Percentiles rank a stretch among this genome's conserved stretches.
Conservation (phyloP, 2,113 vertebrate species). For the Microtus oregoni region DNA sequence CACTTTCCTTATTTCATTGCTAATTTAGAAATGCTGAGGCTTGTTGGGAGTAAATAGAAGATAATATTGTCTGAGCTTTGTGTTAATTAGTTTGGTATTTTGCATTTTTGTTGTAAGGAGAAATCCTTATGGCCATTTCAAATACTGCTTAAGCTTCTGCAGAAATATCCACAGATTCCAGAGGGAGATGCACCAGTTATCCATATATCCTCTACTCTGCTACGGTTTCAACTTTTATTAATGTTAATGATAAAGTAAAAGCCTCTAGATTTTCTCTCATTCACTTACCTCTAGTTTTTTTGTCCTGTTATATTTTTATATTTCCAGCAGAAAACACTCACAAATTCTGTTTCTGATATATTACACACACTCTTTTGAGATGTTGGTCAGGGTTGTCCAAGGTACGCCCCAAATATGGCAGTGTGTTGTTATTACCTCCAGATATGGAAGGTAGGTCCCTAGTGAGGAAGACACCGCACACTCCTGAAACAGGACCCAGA, state of each 20-base stretch:
- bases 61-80: background rate
- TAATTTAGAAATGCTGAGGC: constrained; percentile 2
- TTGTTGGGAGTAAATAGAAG: background rate
- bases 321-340: background rate
- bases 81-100: constrained; percentile 1
- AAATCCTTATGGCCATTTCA: background rate
- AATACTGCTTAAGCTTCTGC: background rate
- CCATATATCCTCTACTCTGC: background rate
- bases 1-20: background rate
- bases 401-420: background rate
- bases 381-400: background rate
- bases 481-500: background rate
- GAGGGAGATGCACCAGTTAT: background rate
- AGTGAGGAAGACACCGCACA: background rate
- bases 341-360: background rate
- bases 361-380: too few relatives aligned
- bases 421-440: background rate
- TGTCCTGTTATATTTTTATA: background rate
- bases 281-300: background rate
- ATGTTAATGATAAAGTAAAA: background rate
- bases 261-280: background rate
- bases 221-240: background rate
- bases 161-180: background rate
- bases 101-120: background rate
- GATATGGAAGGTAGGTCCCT: background rate